Evolutionary conservation across 2,797 vertebrate genomes (phyloP), one percentile per base, ranked within the genome.

Genomic region (Diplodus puntazzo): DNA sequence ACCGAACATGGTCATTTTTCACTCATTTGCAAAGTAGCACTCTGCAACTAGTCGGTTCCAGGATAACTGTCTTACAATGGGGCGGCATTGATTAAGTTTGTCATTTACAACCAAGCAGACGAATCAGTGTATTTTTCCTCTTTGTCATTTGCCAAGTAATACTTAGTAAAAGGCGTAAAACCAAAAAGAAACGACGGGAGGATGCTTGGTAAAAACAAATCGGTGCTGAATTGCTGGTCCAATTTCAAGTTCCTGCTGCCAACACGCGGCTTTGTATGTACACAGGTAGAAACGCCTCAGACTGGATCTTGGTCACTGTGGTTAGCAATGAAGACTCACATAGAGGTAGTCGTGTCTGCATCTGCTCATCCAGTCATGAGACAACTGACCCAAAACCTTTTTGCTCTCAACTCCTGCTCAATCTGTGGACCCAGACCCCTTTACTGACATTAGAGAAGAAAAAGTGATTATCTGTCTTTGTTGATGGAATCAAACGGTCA

Each of bases 1-100:
- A 89, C 89, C 85, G 91, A 92, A 92, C 90, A 83, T 87, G 80
- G 90, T 90, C 80, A 84, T 89, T 87, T 87, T 89, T 73, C 69
- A 87, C 80, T 86, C 76, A 79, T 85, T 89, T 90, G 89, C 88
- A 91, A 87, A 92, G 92, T 87, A 77, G 60, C 73, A 74, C 85
- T 93, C 83, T 89, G 90, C 88, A 89, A 78, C 85, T 83, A 69
- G 81, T 88, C 85, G 72, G 81, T 81, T 86, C 89, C 82, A 86
- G 80, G 82, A 79, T 71, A 83, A 79, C 73, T 82, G 84, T 89
- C 85, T 91, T 90, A 93, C 88, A 90, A 89, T 83, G 85, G 81
- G 87, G 83, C 79, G 82, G 88, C 88, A 74, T 88, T 81, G 81
- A 88, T 88, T 82, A 84, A 72, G 79, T 87, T 81, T 80, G 74